Evolutionary conservation across 2,113 vertebrate genomes (phyloP).

Genomic region (Petroica traversi): DNA sequence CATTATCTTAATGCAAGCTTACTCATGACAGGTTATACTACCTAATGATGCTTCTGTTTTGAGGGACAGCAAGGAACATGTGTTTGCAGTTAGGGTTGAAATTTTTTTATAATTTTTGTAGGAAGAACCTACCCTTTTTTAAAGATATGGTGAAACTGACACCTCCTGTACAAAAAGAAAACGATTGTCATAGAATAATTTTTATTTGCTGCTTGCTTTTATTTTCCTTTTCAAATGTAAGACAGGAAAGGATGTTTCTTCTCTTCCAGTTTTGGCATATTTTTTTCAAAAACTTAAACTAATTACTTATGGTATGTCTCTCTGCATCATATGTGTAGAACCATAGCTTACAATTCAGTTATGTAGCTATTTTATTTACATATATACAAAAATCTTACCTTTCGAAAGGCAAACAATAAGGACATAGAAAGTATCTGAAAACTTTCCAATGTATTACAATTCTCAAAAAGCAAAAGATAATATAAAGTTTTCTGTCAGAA

Average conservation of each 20-base stretch:
- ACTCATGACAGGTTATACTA: neutral
- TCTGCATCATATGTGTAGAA: neutral
- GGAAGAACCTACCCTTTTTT: neutral
- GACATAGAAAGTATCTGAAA: neutral
- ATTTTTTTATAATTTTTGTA: neutral
- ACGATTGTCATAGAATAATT: fast-evolving
- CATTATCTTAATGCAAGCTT: neutral
- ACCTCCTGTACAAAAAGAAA: neutral
- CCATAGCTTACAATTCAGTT: neutral
- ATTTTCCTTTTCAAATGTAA: neutral
- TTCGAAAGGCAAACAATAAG: neutral
- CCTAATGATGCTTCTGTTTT: neutral
- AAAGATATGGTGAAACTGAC: neutral
- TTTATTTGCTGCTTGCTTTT: neutral
- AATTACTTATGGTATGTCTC: neutral
- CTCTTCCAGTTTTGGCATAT: neutral
- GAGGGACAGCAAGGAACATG: neutral
- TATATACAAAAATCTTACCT: neutral
- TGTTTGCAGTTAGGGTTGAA: neutral
- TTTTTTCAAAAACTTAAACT: neutral
- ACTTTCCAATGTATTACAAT: neutral
- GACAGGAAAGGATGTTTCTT: neutral
- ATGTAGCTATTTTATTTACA: neutral
- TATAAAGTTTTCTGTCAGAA: neutral
- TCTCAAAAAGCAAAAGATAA: neutral